A percentile compares a stretch with the other conserved stretches of the same genome.
These are phyloP conservation scores for Salvelinus alpinus DNA, from an alignment of 2,113 vertebrate genomes.

Conservation along the genomic window DNA sequence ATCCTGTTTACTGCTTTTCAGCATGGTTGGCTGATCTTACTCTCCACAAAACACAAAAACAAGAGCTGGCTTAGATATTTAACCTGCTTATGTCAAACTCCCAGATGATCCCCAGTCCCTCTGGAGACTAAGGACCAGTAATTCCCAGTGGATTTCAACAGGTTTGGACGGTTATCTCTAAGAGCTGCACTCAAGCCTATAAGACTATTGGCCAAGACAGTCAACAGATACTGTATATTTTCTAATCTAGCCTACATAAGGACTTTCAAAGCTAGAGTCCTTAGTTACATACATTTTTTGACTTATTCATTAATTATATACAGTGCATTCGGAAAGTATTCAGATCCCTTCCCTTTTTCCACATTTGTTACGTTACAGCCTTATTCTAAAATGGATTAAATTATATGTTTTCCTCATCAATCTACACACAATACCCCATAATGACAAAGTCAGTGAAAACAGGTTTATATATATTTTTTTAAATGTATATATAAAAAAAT, in stretches of 20 bases:
- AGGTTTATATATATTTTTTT: too few relatives aligned
- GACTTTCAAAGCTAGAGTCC: too few relatives aligned
- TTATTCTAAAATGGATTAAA: too few relatives aligned
- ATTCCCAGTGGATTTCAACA: conserved; percentile 11
- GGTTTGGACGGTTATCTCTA: background rate
- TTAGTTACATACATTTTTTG: too few relatives aligned
- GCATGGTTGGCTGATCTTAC: background rate
- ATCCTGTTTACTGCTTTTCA: background rate
- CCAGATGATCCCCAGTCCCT: conserved; percentile 26
- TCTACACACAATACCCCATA: too few relatives aligned
- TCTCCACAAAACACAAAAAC: conserved; percentile 11
- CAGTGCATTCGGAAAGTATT: too few relatives aligned
- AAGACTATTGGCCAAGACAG: background rate
- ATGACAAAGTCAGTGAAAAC: too few relatives aligned
- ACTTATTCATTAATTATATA: too few relatives aligned
- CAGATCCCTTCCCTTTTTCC: too few relatives aligned
- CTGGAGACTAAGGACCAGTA: background rate
- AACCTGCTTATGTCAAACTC: conserved; percentile 40
- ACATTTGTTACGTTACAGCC: too few relatives aligned
- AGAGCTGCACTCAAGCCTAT: conserved; percentile 5
- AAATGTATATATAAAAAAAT: too few relatives aligned
- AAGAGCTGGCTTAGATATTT: conserved; percentile 20
- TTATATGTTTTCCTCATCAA: too few relatives aligned
- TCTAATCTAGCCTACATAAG: background rate
- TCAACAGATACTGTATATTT: background rate